Percentiles rank a stretch among this genome's conserved stretches.
Conservation (phyloP, 2,113 vertebrate genomes). For the Romanogobio albipinnatus region DNA sequence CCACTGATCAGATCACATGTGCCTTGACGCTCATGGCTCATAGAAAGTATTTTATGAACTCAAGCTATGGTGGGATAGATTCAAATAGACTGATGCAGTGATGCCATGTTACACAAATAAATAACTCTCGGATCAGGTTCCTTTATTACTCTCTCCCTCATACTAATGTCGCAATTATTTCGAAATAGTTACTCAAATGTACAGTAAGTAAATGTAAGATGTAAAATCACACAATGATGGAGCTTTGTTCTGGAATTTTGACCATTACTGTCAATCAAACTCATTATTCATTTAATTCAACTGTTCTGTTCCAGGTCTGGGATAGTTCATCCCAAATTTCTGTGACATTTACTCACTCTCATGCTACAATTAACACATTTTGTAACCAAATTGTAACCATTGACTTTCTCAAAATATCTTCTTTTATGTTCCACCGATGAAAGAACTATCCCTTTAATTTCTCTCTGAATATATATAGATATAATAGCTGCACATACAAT, state of each 20-base stretch:
- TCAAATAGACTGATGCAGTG: not conserved
- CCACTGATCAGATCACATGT: slow-evolving; percentile 43
- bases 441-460: not conserved
- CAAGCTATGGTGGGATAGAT: not conserved
- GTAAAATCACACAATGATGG: not conserved
- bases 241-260: not conserved
- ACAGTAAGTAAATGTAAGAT: not conserved
- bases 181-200: not conserved
- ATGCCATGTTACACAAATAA: not conserved
- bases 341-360: not conserved
- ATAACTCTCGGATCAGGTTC: slow-evolving; percentile 6
- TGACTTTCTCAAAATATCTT: not conserved
- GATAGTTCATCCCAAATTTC: not conserved
- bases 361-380: not conserved
- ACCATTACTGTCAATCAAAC: slow-evolving; percentile 6
- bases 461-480: not conserved
- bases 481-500: too few species aligned
- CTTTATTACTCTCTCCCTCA: slow-evolving; percentile 3
- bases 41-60: not conserved
- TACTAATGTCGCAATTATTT: not conserved
- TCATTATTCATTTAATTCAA: not conserved
- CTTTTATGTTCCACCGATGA: not conserved
- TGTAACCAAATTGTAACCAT: not conserved
- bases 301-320: too few species aligned
- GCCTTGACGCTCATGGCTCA: slow-evolving; percentile 37